Percentiles rank a stretch among this genome's conserved stretches.
These are phyloP conservation scores for Heloderma charlesbogerti DNA, from an alignment of 2,113 vertebrate species.

Conservation along the genomic window DNA sequence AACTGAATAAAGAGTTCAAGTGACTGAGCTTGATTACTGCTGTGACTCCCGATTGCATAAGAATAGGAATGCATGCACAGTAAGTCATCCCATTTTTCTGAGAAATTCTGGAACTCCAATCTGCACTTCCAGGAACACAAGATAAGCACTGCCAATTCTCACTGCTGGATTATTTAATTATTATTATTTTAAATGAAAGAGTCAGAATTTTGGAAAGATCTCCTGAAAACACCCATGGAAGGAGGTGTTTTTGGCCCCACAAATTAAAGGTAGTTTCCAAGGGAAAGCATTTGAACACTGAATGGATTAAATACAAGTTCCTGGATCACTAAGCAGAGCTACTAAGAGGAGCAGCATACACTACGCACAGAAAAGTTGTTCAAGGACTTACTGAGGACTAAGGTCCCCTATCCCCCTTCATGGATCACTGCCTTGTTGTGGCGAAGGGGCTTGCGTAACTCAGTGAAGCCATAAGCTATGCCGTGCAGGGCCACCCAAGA, in stretches of 20 bases:
- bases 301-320: conserved; percentile 27
- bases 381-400: background rate
- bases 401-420: no score
- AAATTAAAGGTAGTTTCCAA: conserved; percentile 42
- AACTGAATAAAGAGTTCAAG: conserved; percentile 68
- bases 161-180: conserved; percentile 68
- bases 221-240: conserved; percentile 59
- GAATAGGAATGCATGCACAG: conserved; percentile 79
- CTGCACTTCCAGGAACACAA: conserved; percentile 90
- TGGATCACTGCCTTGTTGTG: no score
- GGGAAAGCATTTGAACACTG: conserved; percentile 38
- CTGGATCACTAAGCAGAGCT: conserved; percentile 30
- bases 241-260: conserved; percentile 29
- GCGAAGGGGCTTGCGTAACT: no score
- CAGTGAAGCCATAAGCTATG: no score
- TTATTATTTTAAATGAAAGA: conserved; percentile 47
- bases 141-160: conserved; percentile 82
- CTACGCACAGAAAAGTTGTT: background rate
- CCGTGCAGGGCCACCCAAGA: no score
- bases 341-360: background rate
- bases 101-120: conserved; percentile 91
- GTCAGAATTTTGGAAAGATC: conserved; percentile 69
- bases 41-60: conserved; percentile 78
- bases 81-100: conserved; percentile 90
- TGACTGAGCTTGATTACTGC: conserved; percentile 69